Evolutionary conservation across 2,113 vertebrate genomes (phyloP).

Genomic region (Desmodus rotundus): DNA sequence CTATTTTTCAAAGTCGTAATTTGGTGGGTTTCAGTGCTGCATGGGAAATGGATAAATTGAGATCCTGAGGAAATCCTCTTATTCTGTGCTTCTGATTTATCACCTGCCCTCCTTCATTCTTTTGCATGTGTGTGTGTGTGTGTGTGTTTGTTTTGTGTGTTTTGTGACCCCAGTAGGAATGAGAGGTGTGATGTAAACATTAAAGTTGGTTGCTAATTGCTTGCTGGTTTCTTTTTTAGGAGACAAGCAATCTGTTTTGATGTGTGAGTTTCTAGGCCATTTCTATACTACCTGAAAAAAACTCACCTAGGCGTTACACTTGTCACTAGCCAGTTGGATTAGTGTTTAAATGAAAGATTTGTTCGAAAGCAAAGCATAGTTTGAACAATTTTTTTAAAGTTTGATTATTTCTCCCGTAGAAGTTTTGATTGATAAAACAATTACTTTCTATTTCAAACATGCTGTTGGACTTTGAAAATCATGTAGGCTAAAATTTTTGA

Average conservation of each 20-base stretch:
- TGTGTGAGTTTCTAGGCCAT: constrained; percentile 11
- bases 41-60: not conserved
- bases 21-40: not conserved
- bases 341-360: constrained; percentile 10
- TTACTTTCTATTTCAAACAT: constrained; percentile 42
- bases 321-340: not conserved
- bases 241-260: not conserved
- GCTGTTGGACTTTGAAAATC: not conserved
- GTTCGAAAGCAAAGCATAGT: not conserved
- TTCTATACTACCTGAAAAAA: not conserved
- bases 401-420: not conserved
- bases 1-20: not conserved
- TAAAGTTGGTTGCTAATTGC: constrained; percentile 16
- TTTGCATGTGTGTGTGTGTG: not conserved
- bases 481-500: not conserved
- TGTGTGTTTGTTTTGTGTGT: too few relatives aligned
- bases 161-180: not conserved
- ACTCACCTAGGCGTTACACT: not conserved
- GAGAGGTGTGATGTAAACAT: constrained; percentile 19
- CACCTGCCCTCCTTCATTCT: not conserved
- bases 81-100: not conserved
- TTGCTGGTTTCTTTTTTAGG: constrained; percentile 19
- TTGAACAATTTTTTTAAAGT: not conserved
- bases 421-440: constrained; percentile 35
- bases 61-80: not conserved